Percentiles rank a stretch among this genome's conserved stretches.
Conservation (phyloP, 1,140 invertebrate genomes). For the Calycopis cecrops region DNA sequence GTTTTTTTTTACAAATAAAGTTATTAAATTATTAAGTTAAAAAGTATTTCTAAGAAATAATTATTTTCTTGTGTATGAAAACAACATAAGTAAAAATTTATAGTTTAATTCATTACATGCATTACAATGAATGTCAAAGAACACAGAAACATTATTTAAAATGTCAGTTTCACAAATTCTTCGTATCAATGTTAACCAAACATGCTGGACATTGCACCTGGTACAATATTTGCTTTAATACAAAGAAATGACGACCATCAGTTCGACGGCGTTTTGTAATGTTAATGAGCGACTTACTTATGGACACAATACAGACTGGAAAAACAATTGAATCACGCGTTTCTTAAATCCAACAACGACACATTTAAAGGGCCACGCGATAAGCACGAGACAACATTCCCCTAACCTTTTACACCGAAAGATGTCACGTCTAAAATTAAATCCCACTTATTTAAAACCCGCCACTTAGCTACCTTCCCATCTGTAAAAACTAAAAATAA, state of each 20-base stretch:
- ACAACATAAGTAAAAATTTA: background rate
- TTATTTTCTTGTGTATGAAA: too few relatives aligned
- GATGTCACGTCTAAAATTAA: slow-evolving; percentile 71
- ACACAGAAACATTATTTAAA: background rate
- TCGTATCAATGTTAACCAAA: slow-evolving; percentile 18
- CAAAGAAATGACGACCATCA: slow-evolving; percentile 64
- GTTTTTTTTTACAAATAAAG: too few relatives aligned
- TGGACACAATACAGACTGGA: slow-evolving; percentile 35
- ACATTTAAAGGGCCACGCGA: slow-evolving; percentile 55
- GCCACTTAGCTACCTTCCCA: slow-evolving; percentile 72
- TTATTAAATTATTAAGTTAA: too few relatives aligned
- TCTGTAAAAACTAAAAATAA: slow-evolving; percentile 72
- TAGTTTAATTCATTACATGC: too few relatives aligned
- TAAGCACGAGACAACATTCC: slow-evolving; percentile 64
- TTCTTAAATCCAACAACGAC: slow-evolving; percentile 36
- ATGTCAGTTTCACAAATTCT: slow-evolving; percentile 5
- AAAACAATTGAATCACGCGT: slow-evolving; percentile 10
- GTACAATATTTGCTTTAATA: slow-evolving; percentile 68
- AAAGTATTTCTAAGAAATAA: too few relatives aligned
- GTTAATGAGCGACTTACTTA: slow-evolving; percentile 56
- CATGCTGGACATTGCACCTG: slow-evolving; percentile 66
- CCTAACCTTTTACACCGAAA: slow-evolving; percentile 55
- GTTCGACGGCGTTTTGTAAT: slow-evolving; percentile 57
- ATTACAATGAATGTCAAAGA: too few relatives aligned
- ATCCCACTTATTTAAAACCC: slow-evolving; percentile 70